Percentiles rank a stretch among this genome's conserved stretches.
Evolutionary conservation across 2,888 invertebrate genomes (phyloP).

Genomic region (Netelia fuscicornis): DNA sequence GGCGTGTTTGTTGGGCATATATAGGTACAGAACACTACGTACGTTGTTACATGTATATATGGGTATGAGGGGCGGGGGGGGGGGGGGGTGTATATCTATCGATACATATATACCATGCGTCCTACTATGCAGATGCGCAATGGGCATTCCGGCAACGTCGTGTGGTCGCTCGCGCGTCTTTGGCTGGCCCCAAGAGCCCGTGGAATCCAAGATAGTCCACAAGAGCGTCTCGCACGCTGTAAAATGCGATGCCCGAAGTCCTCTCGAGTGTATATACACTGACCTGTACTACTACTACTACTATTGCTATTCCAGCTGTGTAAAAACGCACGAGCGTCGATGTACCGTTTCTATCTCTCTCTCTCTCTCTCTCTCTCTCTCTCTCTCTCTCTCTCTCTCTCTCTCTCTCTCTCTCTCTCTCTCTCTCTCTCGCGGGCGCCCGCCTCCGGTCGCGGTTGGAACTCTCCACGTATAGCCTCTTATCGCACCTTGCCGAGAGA

Average conservation of each 20-base stretch:
- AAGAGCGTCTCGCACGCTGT: neutral
- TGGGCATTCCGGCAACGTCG: conserved; percentile 39
- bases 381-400: neutral
- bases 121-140: conserved; percentile 40
- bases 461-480: neutral
- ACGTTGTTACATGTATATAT: neutral
- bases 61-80: no score
- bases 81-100: neutral
- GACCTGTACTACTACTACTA: neutral
- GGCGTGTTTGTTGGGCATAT: conserved; percentile 10
- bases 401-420: neutral
- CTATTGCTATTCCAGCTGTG: neutral
- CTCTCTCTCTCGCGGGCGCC: neutral
- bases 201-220: conserved; percentile 28
- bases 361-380: neutral
- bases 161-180: neutral
- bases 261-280: neutral
- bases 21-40: neutral
- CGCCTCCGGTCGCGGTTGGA: no score
- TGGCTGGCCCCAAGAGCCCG: neutral
- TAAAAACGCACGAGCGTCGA: neutral
- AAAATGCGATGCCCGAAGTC: neutral
- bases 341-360: neutral
- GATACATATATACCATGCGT: neutral
- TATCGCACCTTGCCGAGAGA: conserved; percentile 40